Evolutionary conservation across 2,113 vertebrate species (phyloP).

Genomic region (Archocentrus centrarchus): DNA sequence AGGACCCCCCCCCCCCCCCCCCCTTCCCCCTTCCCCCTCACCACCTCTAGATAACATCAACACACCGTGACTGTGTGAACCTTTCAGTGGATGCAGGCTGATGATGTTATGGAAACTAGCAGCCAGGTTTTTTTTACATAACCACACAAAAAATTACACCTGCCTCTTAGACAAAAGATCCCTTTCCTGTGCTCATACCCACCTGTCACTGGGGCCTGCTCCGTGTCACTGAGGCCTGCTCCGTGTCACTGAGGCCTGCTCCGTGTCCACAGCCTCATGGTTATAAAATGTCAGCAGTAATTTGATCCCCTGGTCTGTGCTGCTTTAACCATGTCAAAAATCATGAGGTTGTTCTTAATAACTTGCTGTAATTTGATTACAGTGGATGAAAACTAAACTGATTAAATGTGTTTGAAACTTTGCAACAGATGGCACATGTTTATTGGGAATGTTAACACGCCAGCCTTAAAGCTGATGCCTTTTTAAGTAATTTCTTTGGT

Average conservation of each 20-base stretch:
- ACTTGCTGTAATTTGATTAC: background rate
- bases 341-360: background rate
- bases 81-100: conserved; percentile 20
- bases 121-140: conserved; percentile 7
- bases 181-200: conserved; percentile 24
- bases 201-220: background rate
- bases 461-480: background rate
- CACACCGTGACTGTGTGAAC: conserved; percentile 27
- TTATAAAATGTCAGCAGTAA: conserved; percentile 20
- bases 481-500: background rate
- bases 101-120: conserved; percentile 43
- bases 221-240: no score
- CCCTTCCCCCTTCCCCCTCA: no score
- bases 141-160: background rate
- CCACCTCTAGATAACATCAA: conserved; percentile 27
- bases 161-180: conserved; percentile 19
- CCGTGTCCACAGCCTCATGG: conserved; percentile 14
- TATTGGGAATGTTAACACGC: background rate
- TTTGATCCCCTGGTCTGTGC: background rate
- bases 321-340: background rate
- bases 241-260: no score
- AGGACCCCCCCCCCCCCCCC: background rate
- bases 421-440: background rate
- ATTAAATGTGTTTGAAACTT: background rate
- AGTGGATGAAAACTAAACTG: background rate